Evolutionary conservation across 2,113 vertebrate species (phyloP), one percentile per base, ranked within the genome.

Genomic region (Pristiophorus japonicus): DNA sequence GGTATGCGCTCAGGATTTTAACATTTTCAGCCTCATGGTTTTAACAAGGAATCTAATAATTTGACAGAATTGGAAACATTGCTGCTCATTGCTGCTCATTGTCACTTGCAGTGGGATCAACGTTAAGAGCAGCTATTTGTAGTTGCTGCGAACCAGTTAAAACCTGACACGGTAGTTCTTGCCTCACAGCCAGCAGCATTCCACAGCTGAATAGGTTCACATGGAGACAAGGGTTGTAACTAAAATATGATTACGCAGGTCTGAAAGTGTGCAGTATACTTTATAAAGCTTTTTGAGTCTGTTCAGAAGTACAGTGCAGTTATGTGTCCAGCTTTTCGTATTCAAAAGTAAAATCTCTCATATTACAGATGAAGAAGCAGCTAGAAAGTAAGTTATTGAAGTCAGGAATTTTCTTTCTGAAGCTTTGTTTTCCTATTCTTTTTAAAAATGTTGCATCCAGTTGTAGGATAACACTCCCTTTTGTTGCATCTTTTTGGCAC

Each of bases 241-340:
- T 30, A 22, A 94, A 70, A 70, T 18, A 66, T 87, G 42, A 84
- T 42, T 42, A 16, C 38, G 34, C 38, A 94, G 24, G 14, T 20
- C 22, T 47, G 24, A 94, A 94, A 94, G 66, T 47, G 27, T 63
- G 42, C 34, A 22, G n/a, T 38, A 8, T 7, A 63, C 88, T 45
- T 92, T 92, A 22, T 91, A 62, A n/a, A 63, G 30, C 51, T 91
- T 55, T 88, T n/a, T 38, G 34, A 91, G 30, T 38, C 63, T 11
- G 88, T 91, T n/a, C 88, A 92, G 34, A 42, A 91, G 88, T 42
- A 59, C 87, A 90, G 87, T 59, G 30, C 87, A 90, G 27, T n/a
- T 59, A 90, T 24, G 14, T 90, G 51, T 90, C 51, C 27, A n/a
- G 59, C 59, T 63, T 92, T 92, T 62, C 34, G 87, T 59, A 30